phyloP scores from a whole-genome alignment of 53 echinoderm and acorn worm species.

The Mesocentrotus franciscanus region DNA sequence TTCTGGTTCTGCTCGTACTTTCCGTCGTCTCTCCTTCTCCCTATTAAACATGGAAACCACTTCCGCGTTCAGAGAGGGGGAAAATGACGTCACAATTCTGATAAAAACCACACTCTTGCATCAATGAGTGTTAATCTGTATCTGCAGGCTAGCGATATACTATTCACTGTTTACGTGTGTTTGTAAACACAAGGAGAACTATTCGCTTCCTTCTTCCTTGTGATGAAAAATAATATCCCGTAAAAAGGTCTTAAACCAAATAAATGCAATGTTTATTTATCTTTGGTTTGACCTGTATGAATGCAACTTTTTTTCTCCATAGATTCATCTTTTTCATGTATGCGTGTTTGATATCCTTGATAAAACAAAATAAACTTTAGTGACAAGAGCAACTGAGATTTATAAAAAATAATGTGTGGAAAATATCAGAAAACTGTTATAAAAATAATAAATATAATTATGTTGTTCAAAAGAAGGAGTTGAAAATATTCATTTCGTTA shows the following conservation, averaged over 20 bases:
- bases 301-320: too few species aligned
- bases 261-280: neutral
- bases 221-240: neutral
- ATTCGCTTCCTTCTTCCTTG: slow-evolving; percentile 3
- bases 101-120: neutral
- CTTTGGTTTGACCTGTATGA: neutral
- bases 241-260: neutral
- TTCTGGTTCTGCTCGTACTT: neutral
- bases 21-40: neutral
- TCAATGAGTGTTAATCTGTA: neutral
- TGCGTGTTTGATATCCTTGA: too few species aligned
- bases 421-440: too few species aligned
- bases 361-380: too few species aligned
- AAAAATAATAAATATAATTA: too few species aligned
- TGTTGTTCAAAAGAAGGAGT: too few species aligned
- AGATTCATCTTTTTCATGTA: too few species aligned
- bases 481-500: too few species aligned
- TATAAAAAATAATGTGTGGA: too few species aligned
- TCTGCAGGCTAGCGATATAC: slow-evolving; percentile 3
- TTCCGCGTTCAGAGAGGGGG: neutral
- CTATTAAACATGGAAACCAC: neutral
- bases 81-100: neutral
- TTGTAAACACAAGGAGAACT: neutral
- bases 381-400: too few species aligned
- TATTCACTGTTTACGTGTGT: neutral